Evolutionary conservation across 2,888 invertebrate genomes (phyloP).

Genomic region (Plutella xylostella): DNA sequence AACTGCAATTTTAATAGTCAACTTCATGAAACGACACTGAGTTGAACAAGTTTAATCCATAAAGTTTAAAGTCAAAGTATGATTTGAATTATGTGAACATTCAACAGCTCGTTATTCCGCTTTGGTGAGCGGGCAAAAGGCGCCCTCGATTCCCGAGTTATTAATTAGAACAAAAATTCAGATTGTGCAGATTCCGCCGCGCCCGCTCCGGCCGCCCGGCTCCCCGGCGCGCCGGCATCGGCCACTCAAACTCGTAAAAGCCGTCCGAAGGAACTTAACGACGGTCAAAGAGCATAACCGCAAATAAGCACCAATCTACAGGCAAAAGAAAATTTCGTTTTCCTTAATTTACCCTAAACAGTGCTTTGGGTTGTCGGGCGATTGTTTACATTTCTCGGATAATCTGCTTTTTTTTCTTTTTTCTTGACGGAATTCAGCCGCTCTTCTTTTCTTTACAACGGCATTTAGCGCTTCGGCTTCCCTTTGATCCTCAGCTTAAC

Average conservation of each 20-base stretch:
- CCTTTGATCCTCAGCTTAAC: constrained; percentile 4
- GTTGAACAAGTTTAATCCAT: background rate
- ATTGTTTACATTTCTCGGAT: constrained; percentile 54
- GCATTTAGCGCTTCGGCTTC: background rate
- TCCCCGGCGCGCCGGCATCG: constrained; percentile 66
- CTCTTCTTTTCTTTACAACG: constrained; percentile 2
- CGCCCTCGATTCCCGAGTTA: constrained; percentile 45
- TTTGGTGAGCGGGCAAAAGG: constrained; percentile 51
- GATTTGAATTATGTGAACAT: constrained; percentile 43
- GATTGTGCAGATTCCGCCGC: constrained; percentile 65
- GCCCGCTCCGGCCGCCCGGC: too few relatives aligned
- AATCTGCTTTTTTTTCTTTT: constrained; percentile 26
- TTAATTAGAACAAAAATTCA: constrained; percentile 68
- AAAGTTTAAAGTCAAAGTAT: constrained; percentile 13
- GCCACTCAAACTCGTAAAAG: constrained; percentile 67
- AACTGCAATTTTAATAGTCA: background rate
- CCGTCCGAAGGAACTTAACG: constrained; percentile 65
- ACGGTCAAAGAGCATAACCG: constrained; percentile 70
- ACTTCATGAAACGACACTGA: too few relatives aligned
- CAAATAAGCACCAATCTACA: constrained; percentile 67
- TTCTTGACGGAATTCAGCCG: constrained; percentile 1
- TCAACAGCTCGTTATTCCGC: constrained; percentile 42
- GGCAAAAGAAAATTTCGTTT: constrained; percentile 59
- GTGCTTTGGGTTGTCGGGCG: constrained; percentile 47
- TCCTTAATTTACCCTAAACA: constrained; percentile 64